Conservation (phyloP, 2,797 vertebrate species). For the Eulemur coronatus region DNA sequence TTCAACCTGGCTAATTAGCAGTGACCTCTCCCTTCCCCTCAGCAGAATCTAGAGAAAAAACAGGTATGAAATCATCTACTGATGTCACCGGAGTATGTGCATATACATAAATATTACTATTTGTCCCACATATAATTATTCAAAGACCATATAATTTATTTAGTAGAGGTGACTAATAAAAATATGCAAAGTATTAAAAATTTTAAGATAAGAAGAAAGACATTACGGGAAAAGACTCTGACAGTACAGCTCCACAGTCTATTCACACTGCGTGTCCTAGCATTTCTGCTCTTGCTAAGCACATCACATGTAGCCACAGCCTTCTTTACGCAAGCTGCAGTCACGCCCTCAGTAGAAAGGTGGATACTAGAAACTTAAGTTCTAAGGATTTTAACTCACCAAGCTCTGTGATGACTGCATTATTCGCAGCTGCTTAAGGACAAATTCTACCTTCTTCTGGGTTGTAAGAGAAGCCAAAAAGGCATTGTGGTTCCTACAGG, state of each 20-base stretch:
- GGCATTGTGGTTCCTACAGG: conserved; percentile 92
- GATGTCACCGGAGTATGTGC: neutral
- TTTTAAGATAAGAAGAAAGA: conserved; percentile 26
- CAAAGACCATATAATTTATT: neutral
- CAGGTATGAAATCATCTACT: neutral
- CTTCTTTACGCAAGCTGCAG: neutral
- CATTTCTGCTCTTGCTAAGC: neutral
- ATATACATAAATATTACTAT: neutral
- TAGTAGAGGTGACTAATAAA: conserved; percentile 27
- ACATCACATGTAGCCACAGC: neutral
- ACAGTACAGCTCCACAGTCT: neutral
- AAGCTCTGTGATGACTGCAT: conserved; percentile 91
- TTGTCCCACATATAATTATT: neutral
- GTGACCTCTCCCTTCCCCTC: neutral
- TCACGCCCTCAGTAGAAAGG: neutral
- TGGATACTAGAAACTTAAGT: neutral
- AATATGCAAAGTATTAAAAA: neutral
- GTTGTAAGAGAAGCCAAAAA: conserved; percentile 95
- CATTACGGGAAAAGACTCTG: neutral
- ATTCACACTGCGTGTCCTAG: neutral
- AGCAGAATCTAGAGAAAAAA: neutral
- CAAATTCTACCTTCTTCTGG: conserved; percentile 96
- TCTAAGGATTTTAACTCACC: conserved; percentile 84
- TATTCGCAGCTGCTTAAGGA: conserved; percentile 95
- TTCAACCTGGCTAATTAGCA: neutral